Conservation (phyloP, 2,797 vertebrate genomes). For the Acrossocheilus fasciatus region DNA sequence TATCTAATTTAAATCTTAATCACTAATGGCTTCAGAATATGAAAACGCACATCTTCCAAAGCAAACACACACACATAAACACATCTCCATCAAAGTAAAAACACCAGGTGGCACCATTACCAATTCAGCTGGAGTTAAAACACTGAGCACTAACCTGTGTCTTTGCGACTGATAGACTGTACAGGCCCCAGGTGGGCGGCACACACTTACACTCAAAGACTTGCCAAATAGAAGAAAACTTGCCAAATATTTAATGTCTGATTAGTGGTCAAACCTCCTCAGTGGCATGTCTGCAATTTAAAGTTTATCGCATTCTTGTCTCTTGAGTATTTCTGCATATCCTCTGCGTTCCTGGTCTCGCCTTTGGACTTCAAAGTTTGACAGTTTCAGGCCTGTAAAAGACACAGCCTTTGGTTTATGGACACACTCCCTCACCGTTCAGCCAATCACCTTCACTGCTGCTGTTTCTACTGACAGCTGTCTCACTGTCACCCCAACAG, state of each 20-base stretch:
- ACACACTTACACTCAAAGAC: slow-evolving; percentile 59
- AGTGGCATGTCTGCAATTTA: slow-evolving; percentile 36
- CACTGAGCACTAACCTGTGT: slow-evolving; percentile 56
- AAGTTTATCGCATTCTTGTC: slow-evolving; percentile 10
- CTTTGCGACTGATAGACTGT: slow-evolving; percentile 54
- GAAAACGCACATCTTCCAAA: background rate
- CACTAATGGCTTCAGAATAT: background rate
- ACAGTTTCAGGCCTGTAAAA: background rate
- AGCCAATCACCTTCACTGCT: slow-evolving; percentile 57
- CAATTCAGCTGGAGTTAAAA: slow-evolving; percentile 58
- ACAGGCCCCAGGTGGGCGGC: slow-evolving; percentile 58
- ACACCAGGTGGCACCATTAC: slow-evolving; percentile 64
- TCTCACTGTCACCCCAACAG: slow-evolving; percentile 90
- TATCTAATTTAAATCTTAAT: background rate
- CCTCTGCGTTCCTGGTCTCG: background rate
- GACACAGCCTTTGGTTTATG: slow-evolving; percentile 18
- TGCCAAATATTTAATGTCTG: slow-evolving; percentile 33
- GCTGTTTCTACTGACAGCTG: slow-evolving; percentile 81
- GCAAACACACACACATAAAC: slow-evolving; percentile 54
- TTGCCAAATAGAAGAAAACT: slow-evolving; percentile 45
- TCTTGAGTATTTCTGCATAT: slow-evolving; percentile 15
- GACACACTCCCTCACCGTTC: background rate
- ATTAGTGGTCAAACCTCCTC: slow-evolving; percentile 34
- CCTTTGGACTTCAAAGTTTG: slow-evolving; percentile 33
- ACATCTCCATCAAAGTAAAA: slow-evolving; percentile 42